Conservation (phyloP, 37 sponge, comb jelly and placozoan species). For the Beroe forskalii region DNA sequence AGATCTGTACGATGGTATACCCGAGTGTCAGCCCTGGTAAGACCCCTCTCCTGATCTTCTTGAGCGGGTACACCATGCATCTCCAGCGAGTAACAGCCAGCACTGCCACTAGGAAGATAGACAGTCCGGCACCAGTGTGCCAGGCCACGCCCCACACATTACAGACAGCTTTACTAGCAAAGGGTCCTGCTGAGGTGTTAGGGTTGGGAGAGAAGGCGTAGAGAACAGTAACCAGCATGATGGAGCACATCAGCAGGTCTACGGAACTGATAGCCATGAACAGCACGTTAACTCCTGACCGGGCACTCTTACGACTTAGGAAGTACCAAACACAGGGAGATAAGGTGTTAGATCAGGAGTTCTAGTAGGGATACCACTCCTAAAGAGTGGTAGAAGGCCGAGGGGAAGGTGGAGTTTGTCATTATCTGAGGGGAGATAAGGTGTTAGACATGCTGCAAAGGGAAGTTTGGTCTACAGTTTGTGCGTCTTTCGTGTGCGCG, state of each 20-base stretch:
- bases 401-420: no score
- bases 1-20: neutral
- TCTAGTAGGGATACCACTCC: neutral
- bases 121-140: slow-evolving; percentile 20
- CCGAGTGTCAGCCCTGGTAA: neutral
- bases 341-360: neutral
- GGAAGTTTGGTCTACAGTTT: no score
- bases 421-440: no score
- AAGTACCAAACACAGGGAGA: slow-evolving; percentile 12
- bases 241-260: slow-evolving; percentile 13
- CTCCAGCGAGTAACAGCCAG: neutral
- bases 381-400: neutral
- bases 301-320: neutral
- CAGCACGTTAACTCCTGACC: neutral
- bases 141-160: slow-evolving; percentile 9
- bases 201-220: neutral
- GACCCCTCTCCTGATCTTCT: neutral
- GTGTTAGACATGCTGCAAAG: no score
- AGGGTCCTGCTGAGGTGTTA: neutral
- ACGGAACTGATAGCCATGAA: slow-evolving; percentile 45
- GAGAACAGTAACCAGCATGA: neutral
- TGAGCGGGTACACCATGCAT: slow-evolving; percentile 11
- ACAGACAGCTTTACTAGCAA: neutral
- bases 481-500: no score
- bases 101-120: slow-evolving; percentile 34